Conservation (phyloP, 2,797 vertebrate species). For the Gadopsis bispinosus region DNA sequence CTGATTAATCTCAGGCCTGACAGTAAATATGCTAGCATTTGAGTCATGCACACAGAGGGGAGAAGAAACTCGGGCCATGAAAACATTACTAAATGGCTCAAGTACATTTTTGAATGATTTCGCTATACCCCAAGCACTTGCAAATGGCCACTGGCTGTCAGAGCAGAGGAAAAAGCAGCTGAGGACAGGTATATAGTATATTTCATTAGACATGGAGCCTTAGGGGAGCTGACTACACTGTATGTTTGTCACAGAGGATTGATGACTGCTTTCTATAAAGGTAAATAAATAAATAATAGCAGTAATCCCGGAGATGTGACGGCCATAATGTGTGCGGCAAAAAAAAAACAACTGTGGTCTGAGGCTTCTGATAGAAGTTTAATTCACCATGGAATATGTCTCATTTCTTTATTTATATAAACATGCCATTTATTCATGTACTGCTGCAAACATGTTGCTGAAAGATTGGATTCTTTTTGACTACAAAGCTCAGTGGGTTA, state of each 20-base stretch:
- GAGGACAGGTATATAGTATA: slow-evolving; percentile 80
- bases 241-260: slow-evolving; percentile 81
- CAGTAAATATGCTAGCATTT: slow-evolving; percentile 70
- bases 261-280: slow-evolving; percentile 79
- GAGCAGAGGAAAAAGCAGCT: slow-evolving; percentile 60
- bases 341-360: slow-evolving; percentile 66
- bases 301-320: slow-evolving; percentile 78
- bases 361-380: slow-evolving; percentile 74
- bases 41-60: slow-evolving; percentile 57
- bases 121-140: slow-evolving; percentile 49
- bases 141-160: slow-evolving; percentile 66
- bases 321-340: slow-evolving; percentile 73
- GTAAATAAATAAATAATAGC: slow-evolving; percentile 83
- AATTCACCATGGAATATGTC: slow-evolving; percentile 70
- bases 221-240: slow-evolving; percentile 79
- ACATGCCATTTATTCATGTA: slow-evolving; percentile 54
- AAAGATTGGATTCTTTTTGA: slow-evolving; percentile 63
- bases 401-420: slow-evolving; percentile 75
- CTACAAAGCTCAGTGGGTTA: slow-evolving; percentile 63
- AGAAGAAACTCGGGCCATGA: slow-evolving; percentile 54
- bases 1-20: slow-evolving; percentile 73
- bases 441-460: slow-evolving; percentile 62
- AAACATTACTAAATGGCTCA: slow-evolving; percentile 73
- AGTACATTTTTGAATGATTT: slow-evolving; percentile 71
- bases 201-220: slow-evolving; percentile 81